Conservation (phyloP, 2,888 invertebrate genomes). For the Metallyticus violacea region DNA sequence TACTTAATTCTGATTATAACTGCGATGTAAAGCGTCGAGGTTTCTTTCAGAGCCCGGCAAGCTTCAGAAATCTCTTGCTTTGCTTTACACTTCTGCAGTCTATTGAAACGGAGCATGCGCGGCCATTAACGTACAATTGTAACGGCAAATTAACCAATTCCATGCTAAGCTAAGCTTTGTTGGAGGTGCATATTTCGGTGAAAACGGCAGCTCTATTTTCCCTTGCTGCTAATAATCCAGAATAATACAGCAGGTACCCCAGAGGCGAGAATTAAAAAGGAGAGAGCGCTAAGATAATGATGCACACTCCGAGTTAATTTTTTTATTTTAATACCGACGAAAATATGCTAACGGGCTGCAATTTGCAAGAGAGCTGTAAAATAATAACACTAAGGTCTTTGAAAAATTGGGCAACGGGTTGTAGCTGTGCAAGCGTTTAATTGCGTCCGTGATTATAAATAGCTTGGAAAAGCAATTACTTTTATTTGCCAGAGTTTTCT, state of each 20-base stretch:
- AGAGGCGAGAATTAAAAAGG: not conserved
- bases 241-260: not conserved
- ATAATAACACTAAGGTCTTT: not conserved
- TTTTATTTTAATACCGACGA: not conserved
- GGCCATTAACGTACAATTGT: too few species aligned
- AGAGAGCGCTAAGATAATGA: not conserved
- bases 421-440: not conserved
- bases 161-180: not conserved
- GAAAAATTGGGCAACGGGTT: not conserved
- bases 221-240: not conserved
- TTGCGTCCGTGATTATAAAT: not conserved
- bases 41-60: too few species aligned
- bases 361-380: not conserved
- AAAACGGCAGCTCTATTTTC: not conserved
- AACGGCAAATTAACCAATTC: not conserved
- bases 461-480: not conserved
- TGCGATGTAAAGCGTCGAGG: too few species aligned
- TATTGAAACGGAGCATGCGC: not conserved
- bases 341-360: not conserved
- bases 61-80: too few species aligned
- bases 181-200: not conserved
- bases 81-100: too few species aligned
- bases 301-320: not conserved
- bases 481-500: not conserved
- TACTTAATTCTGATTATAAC: too few species aligned